Evolutionary conservation across 2,113 vertebrate genomes (phyloP), one percentile per base, ranked within the genome.

Genomic region (Morone saxatilis): DNA sequence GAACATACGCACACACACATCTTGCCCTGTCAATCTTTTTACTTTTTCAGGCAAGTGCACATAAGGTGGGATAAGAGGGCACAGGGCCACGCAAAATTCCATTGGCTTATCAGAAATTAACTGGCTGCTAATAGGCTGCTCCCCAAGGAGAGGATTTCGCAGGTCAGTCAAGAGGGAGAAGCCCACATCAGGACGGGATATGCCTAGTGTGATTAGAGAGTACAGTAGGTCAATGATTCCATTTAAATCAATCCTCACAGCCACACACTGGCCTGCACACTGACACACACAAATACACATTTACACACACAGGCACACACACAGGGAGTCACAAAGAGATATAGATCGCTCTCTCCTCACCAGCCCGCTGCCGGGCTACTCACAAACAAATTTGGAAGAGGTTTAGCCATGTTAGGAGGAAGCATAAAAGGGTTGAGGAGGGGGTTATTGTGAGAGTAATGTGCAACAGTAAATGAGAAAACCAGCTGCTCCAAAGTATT

Each of bases 401-500:
- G 38, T 83, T 88, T 83, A 71, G 60, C 71, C 81, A 88, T 90
- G 79, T 90, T 87, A 76, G 76, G 80, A 85, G 78, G 67, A 89
- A 81, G 78, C 70, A 83, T 74, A 66, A 85, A 80, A 70, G 19
- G 40, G 40, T 16, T 57, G 80, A 14, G 4, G 70, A 59, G 74
- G 59, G 75, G 80, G 86, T 70, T 71, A 79, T 89, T 86, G 87
- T 86, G 80, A 89, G 90, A 89, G 76, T 86, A 86, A 89, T 88
- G 89, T 61, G 54, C 87, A 70, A 76, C 66, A 67, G 79, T 74
- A 90, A 95, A 95, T 83, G 90, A 92, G 90, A 92, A 95, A 95
- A 94, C 84, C 94, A 95, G 93, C 93, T 95, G 94, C 87, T 88
- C 85, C 57, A 12, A 93, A 72, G 91, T 87, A 95, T 96, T 96